Evolutionary conservation across 2,113 vertebrate species (phyloP), one percentile per base, ranked within the genome.

Genomic region (Pluvialis apricaria): DNA sequence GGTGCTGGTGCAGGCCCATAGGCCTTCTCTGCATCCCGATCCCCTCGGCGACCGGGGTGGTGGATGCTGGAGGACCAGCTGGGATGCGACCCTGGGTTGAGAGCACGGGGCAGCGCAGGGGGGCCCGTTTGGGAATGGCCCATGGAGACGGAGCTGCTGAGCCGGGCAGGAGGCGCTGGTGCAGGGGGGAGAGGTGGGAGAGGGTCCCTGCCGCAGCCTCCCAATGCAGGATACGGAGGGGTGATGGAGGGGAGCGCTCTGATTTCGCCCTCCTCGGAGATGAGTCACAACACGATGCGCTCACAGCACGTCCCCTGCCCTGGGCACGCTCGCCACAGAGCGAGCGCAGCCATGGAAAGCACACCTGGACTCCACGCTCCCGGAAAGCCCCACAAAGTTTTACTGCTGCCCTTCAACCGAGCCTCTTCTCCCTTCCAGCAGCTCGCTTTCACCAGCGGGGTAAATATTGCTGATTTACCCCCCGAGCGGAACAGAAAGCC

Each of bases 41-140:
- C 19, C 19, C 4, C 11, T 1, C 0, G 31, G 49, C n/a, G 19
- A 15, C 4, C 0, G 2, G 28, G 29, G n/a, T 3, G 9, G 72
- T 0, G 0, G 65, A 11, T 2, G 31, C 75, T 79, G 78, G 13
- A 58, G 45, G 15, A 86, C 13, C 3, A 5, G 21, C 71, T 77
- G 90, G 90, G 81, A 87, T 62, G 73, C 2, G 9, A 28, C 25
- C 15, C 49, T 16, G 40, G 31, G 17, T 18, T 60, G 68, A 60
- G 11, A 66, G 52, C 2, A 2, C 0, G 3, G 40, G 16, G 25
- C 1, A 4, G 34, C 2, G 24, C 4, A 4, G 55, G n/a, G n/a
- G n/a, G n/a, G n/a, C n/a, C 12, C 42, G 1, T 78, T 68, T 58
- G 51, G 70, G n/a, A 51, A 5, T 17, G 47, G 65, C 26, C 26